Conservation (phyloP, 92 coral and sea anemone genomes). For the Isaurus tuberculatus region DNA sequence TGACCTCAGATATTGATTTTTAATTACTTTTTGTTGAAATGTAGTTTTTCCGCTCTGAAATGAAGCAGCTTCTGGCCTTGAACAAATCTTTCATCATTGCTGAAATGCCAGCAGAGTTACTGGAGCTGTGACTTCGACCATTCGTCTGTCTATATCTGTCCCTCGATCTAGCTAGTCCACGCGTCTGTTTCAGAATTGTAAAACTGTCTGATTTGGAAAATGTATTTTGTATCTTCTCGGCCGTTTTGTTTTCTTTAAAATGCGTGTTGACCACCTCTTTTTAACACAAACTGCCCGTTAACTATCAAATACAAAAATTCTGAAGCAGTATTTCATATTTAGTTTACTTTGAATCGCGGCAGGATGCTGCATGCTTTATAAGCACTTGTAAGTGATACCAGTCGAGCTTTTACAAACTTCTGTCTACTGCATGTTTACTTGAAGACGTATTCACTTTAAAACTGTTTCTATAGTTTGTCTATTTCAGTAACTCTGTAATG, state of each 20-base stretch:
- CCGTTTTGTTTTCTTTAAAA: too few species aligned
- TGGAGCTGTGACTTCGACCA: conserved; percentile 6
- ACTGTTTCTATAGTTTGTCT: background rate
- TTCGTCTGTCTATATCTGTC: background rate
- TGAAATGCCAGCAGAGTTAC: background rate
- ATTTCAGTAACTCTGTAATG: background rate
- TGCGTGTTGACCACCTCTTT: too few species aligned
- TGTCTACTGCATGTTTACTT: too few species aligned
- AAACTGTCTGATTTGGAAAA: background rate
- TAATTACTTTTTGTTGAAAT: background rate
- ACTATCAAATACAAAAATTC: too few species aligned
- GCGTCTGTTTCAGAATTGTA: background rate
- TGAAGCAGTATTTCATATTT: too few species aligned
- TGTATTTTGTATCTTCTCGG: background rate
- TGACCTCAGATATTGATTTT: background rate
- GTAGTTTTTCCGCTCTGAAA: background rate
- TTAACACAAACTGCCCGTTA: too few species aligned
- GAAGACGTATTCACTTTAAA: too few species aligned
- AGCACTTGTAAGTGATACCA: too few species aligned
- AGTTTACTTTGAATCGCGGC: too few species aligned
- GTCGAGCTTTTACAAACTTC: too few species aligned
- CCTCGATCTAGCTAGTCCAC: too few species aligned
- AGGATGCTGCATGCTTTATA: too few species aligned
- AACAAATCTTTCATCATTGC: background rate
- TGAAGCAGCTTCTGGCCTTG: background rate